Percentiles rank a stretch among this genome's conserved stretches.
Conservation (phyloP, 2,113 vertebrate genomes). For the Salvelinus sp. region DNA sequence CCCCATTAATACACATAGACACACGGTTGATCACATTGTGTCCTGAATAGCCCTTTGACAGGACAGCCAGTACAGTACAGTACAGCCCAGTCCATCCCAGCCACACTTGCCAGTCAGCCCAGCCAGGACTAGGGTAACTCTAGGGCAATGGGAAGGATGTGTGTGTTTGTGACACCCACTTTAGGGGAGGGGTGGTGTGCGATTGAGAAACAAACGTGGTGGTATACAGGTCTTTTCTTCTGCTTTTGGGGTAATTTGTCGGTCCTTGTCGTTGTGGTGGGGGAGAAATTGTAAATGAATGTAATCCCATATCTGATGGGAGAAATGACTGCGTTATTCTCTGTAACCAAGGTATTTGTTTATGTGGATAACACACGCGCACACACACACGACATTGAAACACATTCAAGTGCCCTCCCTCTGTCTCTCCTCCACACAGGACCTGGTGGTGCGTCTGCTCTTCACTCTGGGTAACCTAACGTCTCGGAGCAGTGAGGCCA, state of each 20-base stretch:
- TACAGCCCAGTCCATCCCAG: neutral
- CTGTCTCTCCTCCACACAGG: slow-evolving; percentile 68
- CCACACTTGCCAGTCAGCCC: neutral
- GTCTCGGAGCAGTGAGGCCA: slow-evolving; percentile 76
- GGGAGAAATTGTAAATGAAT: too few relatives aligned
- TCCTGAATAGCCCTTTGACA: slow-evolving; percentile 15
- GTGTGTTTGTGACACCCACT: neutral
- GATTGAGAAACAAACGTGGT: too few relatives aligned
- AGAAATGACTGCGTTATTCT: too few relatives aligned
- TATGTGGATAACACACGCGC: too few relatives aligned
- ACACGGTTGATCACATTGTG: neutral
- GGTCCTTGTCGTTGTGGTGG: too few relatives aligned
- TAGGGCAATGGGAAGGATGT: neutral
- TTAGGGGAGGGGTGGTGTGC: too few relatives aligned
- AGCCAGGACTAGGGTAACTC: neutral
- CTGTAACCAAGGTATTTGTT: neutral
- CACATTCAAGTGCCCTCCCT: too few relatives aligned
- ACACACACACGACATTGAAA: too few relatives aligned
- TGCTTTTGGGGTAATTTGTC: too few relatives aligned
- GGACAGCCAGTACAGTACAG: slow-evolving; percentile 27
- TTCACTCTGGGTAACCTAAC: slow-evolving; percentile 94
- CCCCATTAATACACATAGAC: slow-evolving; percentile 27
- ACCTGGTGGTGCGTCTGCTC: slow-evolving; percentile 84
- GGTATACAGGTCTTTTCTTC: too few relatives aligned
- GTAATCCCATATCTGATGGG: too few relatives aligned